Base-by-base conservation (phyloP, 2,113 vertebrate species). In the Grantiella picta region DNA sequence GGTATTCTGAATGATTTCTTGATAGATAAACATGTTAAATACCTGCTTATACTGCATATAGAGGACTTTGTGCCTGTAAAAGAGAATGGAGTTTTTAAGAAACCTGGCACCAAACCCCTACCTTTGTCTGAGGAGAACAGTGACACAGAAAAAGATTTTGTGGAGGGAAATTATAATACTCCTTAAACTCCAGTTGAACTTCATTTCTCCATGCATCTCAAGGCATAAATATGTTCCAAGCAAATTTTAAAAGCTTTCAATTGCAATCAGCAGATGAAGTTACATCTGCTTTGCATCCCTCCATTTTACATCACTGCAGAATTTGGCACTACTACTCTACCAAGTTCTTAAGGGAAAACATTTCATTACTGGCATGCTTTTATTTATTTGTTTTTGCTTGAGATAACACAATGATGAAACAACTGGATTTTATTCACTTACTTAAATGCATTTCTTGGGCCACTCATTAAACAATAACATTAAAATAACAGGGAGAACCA, bases 231-330 rank as follows among this genome's bases (percentile, higher is more conserved):
- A 93, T 78, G 79, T 92, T 97, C 87, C 93, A 96, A 97, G 70
- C 93, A 96, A 94, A 90, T 91, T 97, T 97, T 96, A 97, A 98
- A 97, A 96, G 92, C 90, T 97, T 97, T 97, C 91, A 96, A 72
- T 98, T 96, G 87, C 83, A 98, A 95, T 82, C 93, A 94, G 86
- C 94, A 97, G 95, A 97, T 96, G 95, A 98, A 98, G 96, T 95
- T 98, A 97, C 97, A 98, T 98, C 97, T 98, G 97, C 96, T 98
- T 97, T 97, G 92, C 97, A 98, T 98, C 93, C 96, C 92, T 81
- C 53, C 97, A 72, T 88, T 97, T 97, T 98, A 97, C 94, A 97
- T 97, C 94, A 94, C 86, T 82, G 87, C 86, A 97, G 90, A 97
- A 96, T 92, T 97, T 98, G 97, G 98, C 98, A 96, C 76, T 86